Evolutionary conservation across 2,797 vertebrate genomes (phyloP), one percentile per base, ranked within the genome.

Genomic region (Naso thynnoides): DNA sequence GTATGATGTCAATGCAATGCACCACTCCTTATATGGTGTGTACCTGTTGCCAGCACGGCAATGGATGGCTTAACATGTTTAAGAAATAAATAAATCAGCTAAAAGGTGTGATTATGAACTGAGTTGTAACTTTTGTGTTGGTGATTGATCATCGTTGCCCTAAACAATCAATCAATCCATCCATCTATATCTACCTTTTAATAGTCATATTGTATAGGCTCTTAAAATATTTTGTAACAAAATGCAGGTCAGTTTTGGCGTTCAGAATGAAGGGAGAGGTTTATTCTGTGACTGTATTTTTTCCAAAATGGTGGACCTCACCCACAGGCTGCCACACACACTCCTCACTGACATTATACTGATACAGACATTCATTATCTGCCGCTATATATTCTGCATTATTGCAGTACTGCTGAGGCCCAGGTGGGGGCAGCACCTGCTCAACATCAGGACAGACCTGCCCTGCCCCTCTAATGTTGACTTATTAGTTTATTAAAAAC

Each of bases 1-100:
- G 80, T 92, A 92, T 92, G 92, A 93, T 93, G 92, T 93, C 92
- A 93, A 78, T 89, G 90, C 90, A 90, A 91, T 83, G 84, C 89
- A 92, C 89, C 90, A 84, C 83, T 89, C 84, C 88, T 92, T 90
- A 86, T 76, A 88, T 82, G 89, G 87, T 91, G 87, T 90, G 77
- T 83, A 90, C 84, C 86, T 88, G 82, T 93, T 93, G 92, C 92
- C 90, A 89, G 89, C 90, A 89, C 76, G 87, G 92, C 88, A 79
- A 90, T 85, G 81, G 92, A 87, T 86, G 87, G 91, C 88, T 93
- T 90, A 93, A 90, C 70, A 93, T 92, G 92, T 92, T 93, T 92
- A 94, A 91, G 90, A 89, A 90, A 88, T 91, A 90, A 92, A 93
- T 92, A 88, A 92, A 93, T 93, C 79, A 86, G 85, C 86, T 89